A percentile compares a stretch with the other conserved stretches of the same genome.
Conservation (phyloP, 2,797 vertebrate species). For the Lagorchestes hirsutus region DNA sequence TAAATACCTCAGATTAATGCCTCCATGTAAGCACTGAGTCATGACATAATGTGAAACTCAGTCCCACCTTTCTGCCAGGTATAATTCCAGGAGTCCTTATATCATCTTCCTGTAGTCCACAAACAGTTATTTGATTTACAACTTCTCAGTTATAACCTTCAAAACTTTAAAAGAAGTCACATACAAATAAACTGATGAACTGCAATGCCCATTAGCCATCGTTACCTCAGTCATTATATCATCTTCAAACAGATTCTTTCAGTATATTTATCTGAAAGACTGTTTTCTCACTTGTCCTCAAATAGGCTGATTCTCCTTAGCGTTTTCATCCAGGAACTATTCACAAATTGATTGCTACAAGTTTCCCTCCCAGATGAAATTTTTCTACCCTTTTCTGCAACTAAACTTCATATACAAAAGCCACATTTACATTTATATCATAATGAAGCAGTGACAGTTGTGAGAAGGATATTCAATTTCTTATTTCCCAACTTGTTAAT, state of each 20-base stretch:
- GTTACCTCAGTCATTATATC: background rate
- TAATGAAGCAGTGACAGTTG: background rate
- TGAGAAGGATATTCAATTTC: background rate
- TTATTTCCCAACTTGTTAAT: background rate
- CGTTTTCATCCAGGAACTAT: background rate
- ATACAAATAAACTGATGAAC: background rate
- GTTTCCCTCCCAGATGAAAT: background rate
- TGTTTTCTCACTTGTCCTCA: background rate
- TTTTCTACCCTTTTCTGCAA: background rate
- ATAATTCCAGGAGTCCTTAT: too few relatives aligned
- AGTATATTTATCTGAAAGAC: background rate
- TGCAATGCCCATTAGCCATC: background rate
- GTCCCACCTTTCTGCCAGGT: too few relatives aligned
- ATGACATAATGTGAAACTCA: background rate
- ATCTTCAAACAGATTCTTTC: background rate
- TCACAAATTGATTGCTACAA: background rate
- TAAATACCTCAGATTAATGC: background rate
- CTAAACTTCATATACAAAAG: background rate
- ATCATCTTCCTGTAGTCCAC: too few relatives aligned
- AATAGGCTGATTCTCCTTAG: background rate
- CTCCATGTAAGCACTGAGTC: background rate
- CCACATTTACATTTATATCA: background rate
- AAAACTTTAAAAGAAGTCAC: background rate
- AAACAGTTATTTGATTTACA: too few relatives aligned
- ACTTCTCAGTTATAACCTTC: too few relatives aligned